phyloP scores from a whole-genome alignment of 2,113 vertebrate genomes.

The Zosterops hypoxanthus region DNA sequence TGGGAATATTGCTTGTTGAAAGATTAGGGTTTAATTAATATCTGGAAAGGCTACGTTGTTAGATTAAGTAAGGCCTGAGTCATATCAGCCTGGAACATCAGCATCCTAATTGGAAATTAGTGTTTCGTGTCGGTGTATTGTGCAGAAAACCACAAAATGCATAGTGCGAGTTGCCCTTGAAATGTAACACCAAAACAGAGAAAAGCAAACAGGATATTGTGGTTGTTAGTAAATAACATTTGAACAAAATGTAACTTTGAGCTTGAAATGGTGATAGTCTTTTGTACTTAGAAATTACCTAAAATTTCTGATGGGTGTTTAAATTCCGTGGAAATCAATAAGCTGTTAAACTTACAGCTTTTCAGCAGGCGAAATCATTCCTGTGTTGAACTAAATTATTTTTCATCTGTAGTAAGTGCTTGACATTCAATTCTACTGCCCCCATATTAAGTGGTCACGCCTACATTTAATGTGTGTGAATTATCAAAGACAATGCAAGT shows the following conservation, averaged over 20 bases:
- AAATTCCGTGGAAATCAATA: neutral
- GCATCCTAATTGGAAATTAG: conserved; percentile 1
- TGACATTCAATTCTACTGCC: neutral
- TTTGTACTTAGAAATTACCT: neutral
- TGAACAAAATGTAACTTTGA: neutral
- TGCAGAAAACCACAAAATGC: neutral
- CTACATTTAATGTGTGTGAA: conserved; percentile 47
- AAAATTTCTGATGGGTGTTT: neutral
- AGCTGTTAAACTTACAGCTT: neutral
- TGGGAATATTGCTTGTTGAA: neutral
- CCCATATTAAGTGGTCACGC: neutral
- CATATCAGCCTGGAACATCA: neutral
- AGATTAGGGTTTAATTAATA: conserved; percentile 7
- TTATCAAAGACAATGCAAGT: conserved; percentile 54
- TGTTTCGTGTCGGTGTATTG: neutral
- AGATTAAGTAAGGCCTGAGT: neutral
- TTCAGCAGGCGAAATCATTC: neutral
- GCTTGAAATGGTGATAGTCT: neutral
- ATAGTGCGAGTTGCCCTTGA: neutral
- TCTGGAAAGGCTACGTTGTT: neutral
- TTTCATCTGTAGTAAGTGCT: neutral
- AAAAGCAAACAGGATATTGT: neutral
- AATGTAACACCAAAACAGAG: neutral
- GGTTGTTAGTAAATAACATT: neutral
- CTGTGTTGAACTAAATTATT: neutral